Conservation (phyloP, 2,888 invertebrate species). For the Euzetes globulus region DNA sequence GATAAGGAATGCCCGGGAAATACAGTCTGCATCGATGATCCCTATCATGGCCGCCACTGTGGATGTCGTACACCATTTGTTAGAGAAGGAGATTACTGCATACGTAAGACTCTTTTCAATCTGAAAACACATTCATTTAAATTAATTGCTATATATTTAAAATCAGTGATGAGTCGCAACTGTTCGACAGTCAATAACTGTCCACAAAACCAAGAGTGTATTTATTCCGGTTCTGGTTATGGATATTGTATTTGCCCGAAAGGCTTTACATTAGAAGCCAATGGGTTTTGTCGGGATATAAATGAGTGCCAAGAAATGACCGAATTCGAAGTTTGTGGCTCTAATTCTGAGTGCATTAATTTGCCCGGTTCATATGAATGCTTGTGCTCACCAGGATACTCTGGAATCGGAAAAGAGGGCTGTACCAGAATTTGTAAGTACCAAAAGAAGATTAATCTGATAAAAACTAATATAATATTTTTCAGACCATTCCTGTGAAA, state of each 20-base stretch:
- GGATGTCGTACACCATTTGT: conserved; percentile 43
- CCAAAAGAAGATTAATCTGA: neutral
- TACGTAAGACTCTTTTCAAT: conserved; percentile 37
- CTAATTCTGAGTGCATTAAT: conserved; percentile 69
- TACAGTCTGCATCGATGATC: conserved; percentile 42
- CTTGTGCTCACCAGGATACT: conserved; percentile 72
- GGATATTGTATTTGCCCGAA: conserved; percentile 89
- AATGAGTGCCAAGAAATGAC: conserved; percentile 54
- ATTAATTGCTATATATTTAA: neutral
- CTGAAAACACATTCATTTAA: neutral
- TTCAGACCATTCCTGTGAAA: conserved; percentile 29
- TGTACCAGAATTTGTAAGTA: conserved; percentile 75
- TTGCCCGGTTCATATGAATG: conserved; percentile 71
- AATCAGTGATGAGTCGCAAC: conserved; percentile 41
- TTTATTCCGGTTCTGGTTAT: conserved; percentile 76
- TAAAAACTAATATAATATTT: neutral
- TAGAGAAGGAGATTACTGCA: conserved; percentile 43
- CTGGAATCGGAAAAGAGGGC: conserved; percentile 62
- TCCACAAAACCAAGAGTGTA: conserved; percentile 71
- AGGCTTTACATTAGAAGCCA: conserved; percentile 56
- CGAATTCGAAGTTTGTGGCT: conserved; percentile 64
- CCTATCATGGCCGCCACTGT: conserved; percentile 40
- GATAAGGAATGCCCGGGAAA: conserved; percentile 44
- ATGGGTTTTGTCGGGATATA: conserved; percentile 41
- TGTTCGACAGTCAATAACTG: conserved; percentile 60